Base-by-base conservation (phyloP, 2,113 vertebrate species). In the Gallinago media region DNA sequence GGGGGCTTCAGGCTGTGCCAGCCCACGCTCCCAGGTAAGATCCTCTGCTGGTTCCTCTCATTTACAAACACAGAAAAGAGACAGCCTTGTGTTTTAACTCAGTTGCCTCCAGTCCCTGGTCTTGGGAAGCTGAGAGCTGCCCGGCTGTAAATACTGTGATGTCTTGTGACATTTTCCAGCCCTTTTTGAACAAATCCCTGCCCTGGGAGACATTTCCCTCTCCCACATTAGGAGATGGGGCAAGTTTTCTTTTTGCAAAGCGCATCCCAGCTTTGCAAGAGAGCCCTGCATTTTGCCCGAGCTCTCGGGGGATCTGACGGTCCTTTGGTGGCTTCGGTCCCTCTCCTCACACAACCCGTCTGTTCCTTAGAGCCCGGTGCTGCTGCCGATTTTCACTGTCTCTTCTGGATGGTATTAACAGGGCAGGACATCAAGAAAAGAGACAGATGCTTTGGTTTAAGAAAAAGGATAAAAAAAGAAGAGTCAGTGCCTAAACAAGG, bases 361-460 rank as follows among this genome's bases (percentile, higher is more conserved):
- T 11, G 9, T 36, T 88, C 62, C 36, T 89, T 62, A 66, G 79
- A 72, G 95, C 88, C 92, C 89, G 70, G 54, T 74, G 70, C 55
- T 85, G 49, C 90, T 85, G 80, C 87, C 80, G 84, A 85, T 74
- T 85, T n/a, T 38, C 73, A 83, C 78, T 77, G 95, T 85, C 82
- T 88, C 65, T 73, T 94, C 81, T 77, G 66, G 73, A 38, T 74
- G 75, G 88, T 34, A 59, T 70, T 85, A 80, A 62, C 42, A 22
- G 55, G 87, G 71, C 79, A 94, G 77, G 70, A 82, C 19, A 4
- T 34, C 80, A 85, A 62, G 49, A 78, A 96, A 88, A 85, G 79
- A 87, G 96, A 92, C 75, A 93, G 80, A 96, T 92, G 94, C 80
- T 84, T 87, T 82, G 47, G 42, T 73, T 67, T 78, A 85, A 85